These are phyloP conservation scores for Petrocephalus microphthalmus DNA, from an alignment of 2,113 vertebrate genomes.

Conservation along the genomic window DNA sequence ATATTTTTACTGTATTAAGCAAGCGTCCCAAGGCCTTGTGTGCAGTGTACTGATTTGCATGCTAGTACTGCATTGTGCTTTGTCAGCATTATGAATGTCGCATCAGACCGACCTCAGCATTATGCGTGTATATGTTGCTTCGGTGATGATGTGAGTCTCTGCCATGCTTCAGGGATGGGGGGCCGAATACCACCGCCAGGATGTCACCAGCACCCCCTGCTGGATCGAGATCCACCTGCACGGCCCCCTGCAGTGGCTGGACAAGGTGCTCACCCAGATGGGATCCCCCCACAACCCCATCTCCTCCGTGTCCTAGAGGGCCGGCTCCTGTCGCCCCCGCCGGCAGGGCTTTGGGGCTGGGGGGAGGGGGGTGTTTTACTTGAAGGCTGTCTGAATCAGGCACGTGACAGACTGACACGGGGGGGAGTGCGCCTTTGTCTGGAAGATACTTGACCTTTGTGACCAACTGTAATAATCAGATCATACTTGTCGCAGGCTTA, in stretches of 20 bases:
- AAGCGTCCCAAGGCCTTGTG: background rate
- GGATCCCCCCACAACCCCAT: constrained; percentile 96
- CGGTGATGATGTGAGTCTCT: constrained; percentile 12
- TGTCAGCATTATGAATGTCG: background rate
- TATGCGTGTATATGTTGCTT: background rate
- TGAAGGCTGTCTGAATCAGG: constrained; percentile 84
- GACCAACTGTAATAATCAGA: constrained; percentile 86
- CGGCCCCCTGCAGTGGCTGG: constrained; percentile 95
- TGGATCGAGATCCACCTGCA: constrained; percentile 99
- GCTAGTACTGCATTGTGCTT: background rate
- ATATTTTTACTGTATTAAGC: background rate
- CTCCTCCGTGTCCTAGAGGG: constrained; percentile 87
- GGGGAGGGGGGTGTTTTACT: constrained; percentile 57
- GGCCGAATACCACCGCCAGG: constrained; percentile 96
- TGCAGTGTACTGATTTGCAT: background rate
- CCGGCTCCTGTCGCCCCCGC: constrained; percentile 35
- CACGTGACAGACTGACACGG: constrained; percentile 60
- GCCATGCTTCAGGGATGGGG: constrained; percentile 84
- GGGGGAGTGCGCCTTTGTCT: constrained; percentile 65
- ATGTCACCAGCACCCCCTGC: constrained; percentile 98
- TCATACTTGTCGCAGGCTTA: constrained; percentile 46
- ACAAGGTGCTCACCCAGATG: constrained; percentile 99
- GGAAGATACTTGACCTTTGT: constrained; percentile 88
- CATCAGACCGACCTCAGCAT: background rate
- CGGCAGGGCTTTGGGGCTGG: constrained; percentile 5